Evolutionary conservation across 2,797 vertebrate species (phyloP), one percentile per base, ranked within the genome.

Genomic region (Propithecus deckenii): DNA sequence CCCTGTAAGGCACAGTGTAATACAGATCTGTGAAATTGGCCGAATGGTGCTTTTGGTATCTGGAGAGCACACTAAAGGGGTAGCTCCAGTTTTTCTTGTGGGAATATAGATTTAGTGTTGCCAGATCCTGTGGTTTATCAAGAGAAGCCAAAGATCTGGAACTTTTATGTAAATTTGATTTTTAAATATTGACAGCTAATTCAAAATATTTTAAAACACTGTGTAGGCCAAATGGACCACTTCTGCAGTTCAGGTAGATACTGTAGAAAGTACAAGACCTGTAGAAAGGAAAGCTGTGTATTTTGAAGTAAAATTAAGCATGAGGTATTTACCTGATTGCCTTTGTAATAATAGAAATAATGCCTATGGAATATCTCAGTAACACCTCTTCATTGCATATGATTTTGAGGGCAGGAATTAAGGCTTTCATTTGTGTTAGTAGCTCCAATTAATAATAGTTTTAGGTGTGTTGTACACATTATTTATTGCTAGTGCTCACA

Each of bases 161-260:
- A 52, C 89, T 96, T 92, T 97, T 93, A 80, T 93, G n/a, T 94
- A 94, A 96, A 96, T 96, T 7, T 38, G 2, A 43, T 76, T 92
- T 43, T 88, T 94, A 59, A 91, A 18, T 90, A 35, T 85, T 93
- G 65, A 63, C 43, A 90, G 30, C 48, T 59, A 91, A 92, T 87
- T 95, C 25, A 84, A 7, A 92, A 83, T 81, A 13, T 86, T 83
- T 93, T 72, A 86, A 63, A 55, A 88, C 35, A 71, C 11, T 86
- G 11, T 71, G 35, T 25, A 91, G 48, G 43, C 43, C 13, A 75
- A 69, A 92, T 32, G 59, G 48, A 93, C 76, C n/a, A 52, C 5
- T 85, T 91, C 22, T 67, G 4, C 0, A 71, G 32, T 86, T 25
- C 32, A 75, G 57, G 41, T 75, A 89, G 52, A 12, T 94, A 57